Conservation (phyloP, 1,140 invertebrate species). For the Aricia agestis region DNA sequence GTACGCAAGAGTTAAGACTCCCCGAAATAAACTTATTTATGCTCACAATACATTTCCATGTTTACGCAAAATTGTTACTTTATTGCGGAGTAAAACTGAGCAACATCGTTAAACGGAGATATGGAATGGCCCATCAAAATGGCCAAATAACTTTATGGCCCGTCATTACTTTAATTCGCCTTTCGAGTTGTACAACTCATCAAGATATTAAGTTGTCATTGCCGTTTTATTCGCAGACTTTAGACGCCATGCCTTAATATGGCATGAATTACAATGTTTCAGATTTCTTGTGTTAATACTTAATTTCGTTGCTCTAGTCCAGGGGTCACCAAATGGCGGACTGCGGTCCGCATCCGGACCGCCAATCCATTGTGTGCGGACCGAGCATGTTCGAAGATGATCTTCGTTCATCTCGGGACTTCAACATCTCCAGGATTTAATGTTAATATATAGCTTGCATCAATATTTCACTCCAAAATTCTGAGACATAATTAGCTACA, state of each 20-base stretch:
- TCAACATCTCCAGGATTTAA: no score
- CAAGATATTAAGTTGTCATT: conserved; percentile 12
- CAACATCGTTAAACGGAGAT: neutral
- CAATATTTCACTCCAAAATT: no score
- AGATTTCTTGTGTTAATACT: no score
- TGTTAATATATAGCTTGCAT: no score
- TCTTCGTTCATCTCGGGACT: no score
- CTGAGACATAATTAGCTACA: no score
- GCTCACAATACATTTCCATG: neutral
- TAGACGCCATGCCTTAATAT: neutral
- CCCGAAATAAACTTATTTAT: neutral
- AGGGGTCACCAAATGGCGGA: no score
- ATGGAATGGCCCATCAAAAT: conserved; percentile 3
- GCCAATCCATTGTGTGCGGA: no score
- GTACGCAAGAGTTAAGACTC: neutral
- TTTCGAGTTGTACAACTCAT: conserved; percentile 1
- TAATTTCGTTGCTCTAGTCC: no score
- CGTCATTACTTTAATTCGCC: conserved; percentile 13
- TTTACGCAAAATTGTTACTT: neutral
- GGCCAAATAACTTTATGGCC: conserved; percentile 15
- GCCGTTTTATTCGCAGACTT: conserved; percentile 6
- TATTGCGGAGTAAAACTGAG: neutral
- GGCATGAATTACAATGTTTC: no score
- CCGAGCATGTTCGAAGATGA: no score
- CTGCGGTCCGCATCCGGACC: no score